These are phyloP conservation scores for Eupithecia centaureata DNA, from an alignment of 2,888 invertebrate genomes.

Conservation along the genomic window DNA sequence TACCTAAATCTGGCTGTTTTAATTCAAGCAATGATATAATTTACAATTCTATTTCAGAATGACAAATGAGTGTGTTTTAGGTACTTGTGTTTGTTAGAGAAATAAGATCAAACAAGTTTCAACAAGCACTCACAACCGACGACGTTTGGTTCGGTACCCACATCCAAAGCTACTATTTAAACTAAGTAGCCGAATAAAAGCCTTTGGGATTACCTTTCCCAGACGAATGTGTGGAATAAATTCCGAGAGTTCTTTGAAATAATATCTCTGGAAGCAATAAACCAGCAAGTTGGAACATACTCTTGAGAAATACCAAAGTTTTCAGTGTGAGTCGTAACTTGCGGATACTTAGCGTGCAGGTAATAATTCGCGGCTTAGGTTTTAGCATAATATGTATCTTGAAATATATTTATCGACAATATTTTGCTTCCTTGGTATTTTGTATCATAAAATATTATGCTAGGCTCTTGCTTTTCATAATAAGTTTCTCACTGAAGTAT, in stretches of 20 bases:
- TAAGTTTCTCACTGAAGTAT: neutral
- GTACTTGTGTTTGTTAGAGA: slow-evolving; percentile 5
- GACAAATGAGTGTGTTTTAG: slow-evolving; percentile 1
- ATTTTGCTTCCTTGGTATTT: slow-evolving; percentile 26
- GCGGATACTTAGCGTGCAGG: slow-evolving; percentile 59
- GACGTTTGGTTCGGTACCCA: slow-evolving; percentile 51
- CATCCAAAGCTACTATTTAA: slow-evolving; percentile 63
- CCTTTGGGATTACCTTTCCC: slow-evolving; percentile 74
- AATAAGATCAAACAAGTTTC: slow-evolving; percentile 23
- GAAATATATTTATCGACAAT: slow-evolving; percentile 40
- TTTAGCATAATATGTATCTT: slow-evolving; percentile 49
- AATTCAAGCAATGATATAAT: neutral
- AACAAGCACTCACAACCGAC: slow-evolving; percentile 31
- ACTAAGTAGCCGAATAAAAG: slow-evolving; percentile 75
- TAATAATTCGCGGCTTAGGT: slow-evolving; percentile 61
- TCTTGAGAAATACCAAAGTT: slow-evolving; percentile 77
- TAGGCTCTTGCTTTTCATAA: slow-evolving; percentile 7
- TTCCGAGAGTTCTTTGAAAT: slow-evolving; percentile 79
- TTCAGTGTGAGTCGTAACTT: slow-evolving; percentile 68
- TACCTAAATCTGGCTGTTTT: neutral
- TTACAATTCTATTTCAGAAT: slow-evolving; percentile 2
- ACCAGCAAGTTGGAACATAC: slow-evolving; percentile 79
- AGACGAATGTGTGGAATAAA: slow-evolving; percentile 75
- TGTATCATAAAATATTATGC: slow-evolving; percentile 20
- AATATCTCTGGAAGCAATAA: slow-evolving; percentile 80